Evolutionary conservation across 1,140 invertebrate genomes (phyloP), one percentile per base, ranked within the genome.

Genomic region (Diabrotica undecimpunctata): DNA sequence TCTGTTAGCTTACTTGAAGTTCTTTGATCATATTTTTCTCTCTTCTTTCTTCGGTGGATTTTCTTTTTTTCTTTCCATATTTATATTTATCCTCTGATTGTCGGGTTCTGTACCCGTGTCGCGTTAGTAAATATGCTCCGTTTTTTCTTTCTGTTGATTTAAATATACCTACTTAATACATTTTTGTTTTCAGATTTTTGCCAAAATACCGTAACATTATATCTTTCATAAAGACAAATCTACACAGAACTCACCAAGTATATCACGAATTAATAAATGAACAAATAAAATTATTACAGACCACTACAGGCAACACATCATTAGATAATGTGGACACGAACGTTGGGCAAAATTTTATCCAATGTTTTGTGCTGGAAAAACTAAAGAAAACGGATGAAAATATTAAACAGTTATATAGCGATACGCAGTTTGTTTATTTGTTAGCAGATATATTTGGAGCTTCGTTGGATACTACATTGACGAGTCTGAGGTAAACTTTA

Each of bases 371-470:
- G 10, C 73, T 82, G 10, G 87, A 91, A 88, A 82, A 82, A 79
- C 70, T 82, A 73, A 67, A 79, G 81, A 71, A 73, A 72, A 68
- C 74, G 77, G 73, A 74, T 11, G 77, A 83, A 54, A 80, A 82
- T 56, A 61, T 72, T 6, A 74, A 77, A 13, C 76, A 77, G 54
- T 87, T 84, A 64, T 83, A 84, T 66, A 84, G 78, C 14, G 81
- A 86, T 57, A 79, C 83, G 39, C 92, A 96, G 72, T 79, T 93
- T 72, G 78, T 86, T 71, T 90, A 91, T 79, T 80, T 95, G 11
- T 74, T 95, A 37, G 89, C 90, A 5, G 95, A 97, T 79, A 81
- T 97, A 62, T 94, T 94, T 74, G 91, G 94, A 0, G 94, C 92
- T 60, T 93, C 93, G 0, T 85, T 92, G n/a, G 95, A 97, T 75